Evolutionary conservation across 2,113 vertebrate species (phyloP), one percentile per base, ranked within the genome.

Genomic region (Pampusana beccarii): DNA sequence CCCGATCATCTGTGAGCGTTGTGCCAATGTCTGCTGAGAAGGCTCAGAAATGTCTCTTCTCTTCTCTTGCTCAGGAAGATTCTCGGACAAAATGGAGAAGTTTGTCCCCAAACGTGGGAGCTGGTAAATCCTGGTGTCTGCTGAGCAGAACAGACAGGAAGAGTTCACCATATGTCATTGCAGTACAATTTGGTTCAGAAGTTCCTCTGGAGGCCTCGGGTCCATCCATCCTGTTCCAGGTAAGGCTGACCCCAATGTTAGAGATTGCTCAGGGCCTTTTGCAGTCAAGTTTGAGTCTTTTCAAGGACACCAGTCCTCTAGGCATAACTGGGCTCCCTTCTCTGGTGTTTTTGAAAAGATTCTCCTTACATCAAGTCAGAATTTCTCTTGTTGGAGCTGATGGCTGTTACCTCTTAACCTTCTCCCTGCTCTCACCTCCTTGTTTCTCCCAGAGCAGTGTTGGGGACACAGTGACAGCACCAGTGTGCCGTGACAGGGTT

Each of bases 391-490:
- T 1, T n/a, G 86, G 36, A 75, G 17, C 25, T 69, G 53, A 16
- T 60, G 65, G 5, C 20, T 87, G 6, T 57, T 51, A 10, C 1
- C 19, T 80, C 19, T 36, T 78, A 34, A 2, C 20, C 7, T 17
- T 58, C 51, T 54, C 77, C 33, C 46, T 81, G 56, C 25, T 74
- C 73, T 13, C 12, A 4, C 11, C 34, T 42, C 48, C 36, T n/a
- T 1, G 0, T 53, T 78, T 71, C 17, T 61, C 24, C 62, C 13
- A 50, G 24, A 5, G 2, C 1, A 1, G 3, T 18, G 31, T 0
- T 53, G 83, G 28, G 24, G 9, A 53, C 40, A 9, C 10, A 1
- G 16, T 5, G 13, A 13, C 42, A 81, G 48, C 38, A 6, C 26
- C 54, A 7, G 29, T 5, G 19, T 4, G 1, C 48, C 51, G 57